Percentiles rank a stretch among this genome's conserved stretches.
Evolutionary conservation across 2,113 vertebrate species (phyloP).

Genomic region (Pteropus alecto): DNA sequence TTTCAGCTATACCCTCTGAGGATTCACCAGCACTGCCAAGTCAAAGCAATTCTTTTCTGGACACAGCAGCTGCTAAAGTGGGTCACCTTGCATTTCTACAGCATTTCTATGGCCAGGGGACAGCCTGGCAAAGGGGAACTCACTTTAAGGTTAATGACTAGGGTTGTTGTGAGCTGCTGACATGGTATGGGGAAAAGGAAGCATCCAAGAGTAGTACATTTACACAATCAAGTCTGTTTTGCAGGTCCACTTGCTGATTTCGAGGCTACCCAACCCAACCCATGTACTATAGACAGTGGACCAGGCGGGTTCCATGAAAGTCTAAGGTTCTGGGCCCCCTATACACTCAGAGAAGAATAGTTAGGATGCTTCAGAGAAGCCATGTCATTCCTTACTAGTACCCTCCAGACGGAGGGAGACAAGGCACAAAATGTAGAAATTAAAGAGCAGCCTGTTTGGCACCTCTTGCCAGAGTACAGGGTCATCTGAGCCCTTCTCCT

Average conservation of each 20-base stretch:
- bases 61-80: constrained; percentile 70
- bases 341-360: not conserved
- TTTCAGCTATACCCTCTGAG: constrained; percentile 66
- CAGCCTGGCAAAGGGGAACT: not conserved
- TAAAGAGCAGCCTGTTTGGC: not conserved
- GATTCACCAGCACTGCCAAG: constrained; percentile 64
- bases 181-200: not conserved
- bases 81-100: constrained; percentile 69
- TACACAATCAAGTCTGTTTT: no score
- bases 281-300: not conserved
- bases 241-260: not conserved
- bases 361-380: not conserved
- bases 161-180: not conserved
- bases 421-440: not conserved
- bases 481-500: not conserved
- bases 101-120: not conserved
- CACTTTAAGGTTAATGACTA: not conserved
- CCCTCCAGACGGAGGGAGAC: not conserved
- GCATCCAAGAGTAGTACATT: not conserved
- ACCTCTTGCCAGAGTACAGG: not conserved
- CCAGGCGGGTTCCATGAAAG: not conserved
- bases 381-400: not conserved
- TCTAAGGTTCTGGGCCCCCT: not conserved
- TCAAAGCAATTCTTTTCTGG: constrained; percentile 69
- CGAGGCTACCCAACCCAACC: not conserved